A percentile compares a stretch with the other conserved stretches of the same genome.
Evolutionary conservation across 2,888 invertebrate genomes (phyloP).

Genomic region (Hydriomena furcata): DNA sequence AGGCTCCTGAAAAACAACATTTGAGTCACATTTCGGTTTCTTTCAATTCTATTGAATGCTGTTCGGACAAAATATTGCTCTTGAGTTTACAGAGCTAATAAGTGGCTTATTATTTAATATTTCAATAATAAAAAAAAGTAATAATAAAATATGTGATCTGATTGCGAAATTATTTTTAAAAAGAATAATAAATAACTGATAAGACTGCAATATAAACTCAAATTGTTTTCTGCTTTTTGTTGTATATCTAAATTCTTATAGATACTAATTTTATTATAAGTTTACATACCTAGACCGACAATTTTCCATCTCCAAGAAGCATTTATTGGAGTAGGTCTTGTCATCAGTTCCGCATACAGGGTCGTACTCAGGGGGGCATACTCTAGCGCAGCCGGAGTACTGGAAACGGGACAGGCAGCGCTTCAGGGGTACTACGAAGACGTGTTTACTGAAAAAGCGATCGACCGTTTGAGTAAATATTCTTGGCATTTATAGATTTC

Average conservation of each 20-base stretch:
- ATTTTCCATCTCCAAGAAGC: constrained; percentile 95
- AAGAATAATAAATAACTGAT: too few relatives aligned
- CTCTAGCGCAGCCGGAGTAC: constrained; percentile 93
- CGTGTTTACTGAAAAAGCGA: constrained; percentile 87
- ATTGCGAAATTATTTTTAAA: too few relatives aligned
- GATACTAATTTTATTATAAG: too few relatives aligned
- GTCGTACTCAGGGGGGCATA: constrained; percentile 93
- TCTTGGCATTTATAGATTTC: too few relatives aligned
- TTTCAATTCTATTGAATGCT: not conserved
- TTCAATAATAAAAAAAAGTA: too few relatives aligned
- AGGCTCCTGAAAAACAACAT: constrained; percentile 76
- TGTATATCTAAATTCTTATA: too few relatives aligned
- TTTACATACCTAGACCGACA: constrained; percentile 88
- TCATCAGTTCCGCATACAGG: constrained; percentile 97
- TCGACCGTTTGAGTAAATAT: not conserved
- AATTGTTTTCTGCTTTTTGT: too few relatives aligned
- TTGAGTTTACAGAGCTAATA: too few relatives aligned
- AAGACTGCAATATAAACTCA: too few relatives aligned
- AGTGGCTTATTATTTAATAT: too few relatives aligned
- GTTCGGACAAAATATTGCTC: not conserved
- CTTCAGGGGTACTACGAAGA: constrained; percentile 95
- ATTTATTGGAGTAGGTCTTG: constrained; percentile 96
- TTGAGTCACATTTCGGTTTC: not conserved
- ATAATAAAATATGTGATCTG: too few relatives aligned
- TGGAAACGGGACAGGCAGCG: constrained; percentile 93